These are phyloP conservation scores for Perdita meconis DNA, from an alignment of 2,888 invertebrate species.

Conservation along the genomic window DNA sequence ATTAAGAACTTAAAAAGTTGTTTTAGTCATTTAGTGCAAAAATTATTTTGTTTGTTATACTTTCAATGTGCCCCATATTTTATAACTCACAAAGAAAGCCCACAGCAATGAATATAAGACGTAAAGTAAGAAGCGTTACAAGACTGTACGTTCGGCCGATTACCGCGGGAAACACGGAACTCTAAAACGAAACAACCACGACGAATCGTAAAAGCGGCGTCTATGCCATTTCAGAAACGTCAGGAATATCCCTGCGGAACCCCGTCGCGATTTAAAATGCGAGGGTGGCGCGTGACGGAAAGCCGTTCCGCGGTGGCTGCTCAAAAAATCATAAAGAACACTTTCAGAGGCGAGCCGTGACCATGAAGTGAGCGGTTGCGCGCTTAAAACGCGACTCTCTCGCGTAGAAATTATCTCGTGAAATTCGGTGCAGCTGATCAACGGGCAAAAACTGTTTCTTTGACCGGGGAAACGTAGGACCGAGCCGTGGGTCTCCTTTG, in stretches of 20 bases:
- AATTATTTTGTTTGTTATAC: too few relatives aligned
- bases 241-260: not conserved
- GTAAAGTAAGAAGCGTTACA: too few relatives aligned
- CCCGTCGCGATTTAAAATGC: too few relatives aligned
- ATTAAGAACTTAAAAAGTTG: too few relatives aligned
- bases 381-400: constrained; percentile 1
- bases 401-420: constrained; percentile 39
- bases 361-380: constrained; percentile 46
- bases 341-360: constrained; percentile 20
- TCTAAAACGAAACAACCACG: not conserved
- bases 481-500: constrained; percentile 30
- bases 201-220: constrained; percentile 1
- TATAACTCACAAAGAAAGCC: too few relatives aligned
- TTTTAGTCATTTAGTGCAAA: too few relatives aligned
- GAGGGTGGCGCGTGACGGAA: not conserved
- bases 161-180: not conserved
- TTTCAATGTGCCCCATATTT: too few relatives aligned
- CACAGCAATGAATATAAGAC: too few relatives aligned
- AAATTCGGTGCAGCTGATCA: constrained; percentile 43
- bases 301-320: constrained; percentile 3
- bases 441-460: constrained; percentile 38
- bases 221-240: not conserved
- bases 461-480: too few relatives aligned
- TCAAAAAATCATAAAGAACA: constrained; percentile 45
- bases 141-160: too few relatives aligned